Conservation (phyloP, 2,888 invertebrate genomes). For the Prosapia bicincta region DNA sequence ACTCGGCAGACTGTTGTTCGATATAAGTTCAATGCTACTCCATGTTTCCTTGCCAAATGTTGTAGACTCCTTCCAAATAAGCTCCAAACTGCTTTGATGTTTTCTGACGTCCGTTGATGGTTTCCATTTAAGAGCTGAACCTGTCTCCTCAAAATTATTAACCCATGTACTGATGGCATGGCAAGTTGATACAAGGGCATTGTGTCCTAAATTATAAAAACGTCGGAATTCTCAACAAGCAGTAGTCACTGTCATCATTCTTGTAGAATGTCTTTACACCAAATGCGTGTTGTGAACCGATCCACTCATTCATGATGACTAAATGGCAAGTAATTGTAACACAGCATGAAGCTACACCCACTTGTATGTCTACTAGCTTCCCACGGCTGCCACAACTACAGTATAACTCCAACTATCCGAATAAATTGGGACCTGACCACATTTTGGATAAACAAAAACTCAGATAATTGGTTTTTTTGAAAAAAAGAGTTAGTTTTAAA, state of each 20-base stretch:
- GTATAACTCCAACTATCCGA: too few relatives aligned
- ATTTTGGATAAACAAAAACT: too few relatives aligned
- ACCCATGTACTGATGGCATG: constrained; percentile 35
- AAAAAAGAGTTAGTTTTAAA: too few relatives aligned
- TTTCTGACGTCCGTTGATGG: not conserved
- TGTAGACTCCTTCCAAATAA: not conserved
- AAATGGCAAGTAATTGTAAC: too few relatives aligned
- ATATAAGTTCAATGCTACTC: not conserved
- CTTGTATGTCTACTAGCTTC: too few relatives aligned
- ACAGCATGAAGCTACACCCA: too few relatives aligned
- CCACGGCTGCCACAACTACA: too few relatives aligned
- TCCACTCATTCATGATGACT: too few relatives aligned
- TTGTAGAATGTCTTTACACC: constrained; percentile 32
- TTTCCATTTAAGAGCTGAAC: not conserved
- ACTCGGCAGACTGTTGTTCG: too few relatives aligned
- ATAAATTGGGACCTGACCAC: too few relatives aligned
- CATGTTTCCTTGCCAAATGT: not conserved
- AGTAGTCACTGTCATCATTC: constrained; percentile 33
- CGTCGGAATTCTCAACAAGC: constrained; percentile 37
- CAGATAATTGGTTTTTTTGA: too few relatives aligned
- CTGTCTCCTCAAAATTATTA: not conserved
- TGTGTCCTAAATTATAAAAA: constrained; percentile 25
- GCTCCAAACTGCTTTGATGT: not conserved
- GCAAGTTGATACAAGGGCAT: constrained; percentile 37
- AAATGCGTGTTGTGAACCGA: constrained; percentile 17